phyloP scores from a whole-genome alignment of 2,797 vertebrate genomes.

The Choloepus didactylus region DNA sequence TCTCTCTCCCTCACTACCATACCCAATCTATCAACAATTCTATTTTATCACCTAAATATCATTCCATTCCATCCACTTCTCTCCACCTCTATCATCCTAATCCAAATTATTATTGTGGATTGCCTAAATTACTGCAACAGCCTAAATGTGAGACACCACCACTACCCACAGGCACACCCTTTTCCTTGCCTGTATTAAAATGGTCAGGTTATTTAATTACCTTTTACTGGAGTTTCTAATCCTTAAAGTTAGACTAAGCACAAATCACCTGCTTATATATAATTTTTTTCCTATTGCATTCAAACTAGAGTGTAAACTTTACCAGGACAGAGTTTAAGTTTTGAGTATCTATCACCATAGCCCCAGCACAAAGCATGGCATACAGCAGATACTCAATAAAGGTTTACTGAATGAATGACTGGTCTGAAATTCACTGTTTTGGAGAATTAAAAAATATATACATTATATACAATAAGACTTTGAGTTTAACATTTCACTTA shows the following conservation, averaged over 20 bases:
- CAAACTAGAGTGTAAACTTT: conserved; percentile 8
- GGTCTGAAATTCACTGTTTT: conserved; percentile 27
- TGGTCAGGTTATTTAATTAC: background rate
- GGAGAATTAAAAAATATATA: background rate
- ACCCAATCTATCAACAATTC: conserved; percentile 31
- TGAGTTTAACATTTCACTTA: conserved; percentile 37
- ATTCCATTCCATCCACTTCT: background rate
- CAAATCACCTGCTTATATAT: background rate
- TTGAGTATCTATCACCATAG: background rate
- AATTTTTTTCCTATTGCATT: background rate
- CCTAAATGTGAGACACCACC: background rate
- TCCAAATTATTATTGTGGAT: background rate
- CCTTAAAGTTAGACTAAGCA: conserved; percentile 50
- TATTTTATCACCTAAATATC: background rate
- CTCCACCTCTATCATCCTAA: background rate
- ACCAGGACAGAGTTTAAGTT: background rate
- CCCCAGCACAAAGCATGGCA: background rate
- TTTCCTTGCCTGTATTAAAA: background rate
- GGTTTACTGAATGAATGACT: background rate
- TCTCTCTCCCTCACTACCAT: background rate
- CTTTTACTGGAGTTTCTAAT: conserved; percentile 32
- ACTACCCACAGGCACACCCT: background rate
- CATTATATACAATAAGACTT: background rate
- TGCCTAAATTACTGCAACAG: background rate
- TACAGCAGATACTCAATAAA: conserved; percentile 1